Base-by-base conservation (phyloP, 1,140 invertebrate species). In the Drosophila lowei region DNA sequence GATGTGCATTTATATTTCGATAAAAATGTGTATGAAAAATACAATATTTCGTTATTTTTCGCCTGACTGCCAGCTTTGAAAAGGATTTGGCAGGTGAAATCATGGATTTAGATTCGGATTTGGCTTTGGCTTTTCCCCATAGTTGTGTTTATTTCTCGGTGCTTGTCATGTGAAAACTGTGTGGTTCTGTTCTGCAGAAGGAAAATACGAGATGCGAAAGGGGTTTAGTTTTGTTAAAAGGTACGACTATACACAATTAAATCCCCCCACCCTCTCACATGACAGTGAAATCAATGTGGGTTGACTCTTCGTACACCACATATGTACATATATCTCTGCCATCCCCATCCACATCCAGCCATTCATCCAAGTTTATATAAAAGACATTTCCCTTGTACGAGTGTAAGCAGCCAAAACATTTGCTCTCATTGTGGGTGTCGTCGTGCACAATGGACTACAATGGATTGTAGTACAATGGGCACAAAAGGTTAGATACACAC, bases 301-400 rank as follows among this genome's bases (percentile, higher is more conserved):
- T 54, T 68, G 64, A 70, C 66, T 70, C 49, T 49, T 49, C 56
- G 42, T 64, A 68, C 57, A 68, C 66, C 66, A 70, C 68, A 38
- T 11, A n/a, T n/a, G 15, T 16, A 46, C 7, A 18, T 11, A 18
- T 46, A 16, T 11, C 2, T 46, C 6, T 18, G 0, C 34, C 11
- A 38, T 38, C 34, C 34, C 11, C 34, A 38, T 13, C 0, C 34
- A 13, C 64, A 68, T 49, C 43, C 11, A 23, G 9, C 25, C 76
- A 46, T 70, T 41, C 59, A 71, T 78, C 67, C 50, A 81, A 89
- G 85, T 78, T 90, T 90, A 90, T 90, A 80, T 85, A 86, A 90
- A 89, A 83, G 65, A 77, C 63, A 81, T 68, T 77, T 63, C 60
- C 60, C 59, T 55, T 57, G 54, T 55, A 55, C 49, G 65, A 66